Percentiles rank a stretch among this genome's conserved stretches.
These are phyloP conservation scores for Aplodontia rufa DNA, from an alignment of 2,113 vertebrate genomes.

Conservation along the genomic window DNA sequence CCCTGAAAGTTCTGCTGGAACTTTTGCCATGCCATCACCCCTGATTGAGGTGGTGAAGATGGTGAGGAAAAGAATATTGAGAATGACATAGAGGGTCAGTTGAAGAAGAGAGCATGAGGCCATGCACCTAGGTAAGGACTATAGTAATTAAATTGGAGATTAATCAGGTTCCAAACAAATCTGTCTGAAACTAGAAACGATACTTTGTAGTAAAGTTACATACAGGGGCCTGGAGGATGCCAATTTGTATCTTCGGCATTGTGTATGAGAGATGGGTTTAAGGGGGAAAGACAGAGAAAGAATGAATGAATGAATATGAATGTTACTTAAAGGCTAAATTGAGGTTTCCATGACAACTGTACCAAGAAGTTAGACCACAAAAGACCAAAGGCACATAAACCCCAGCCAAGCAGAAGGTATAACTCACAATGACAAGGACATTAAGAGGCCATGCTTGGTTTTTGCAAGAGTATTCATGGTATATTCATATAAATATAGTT, in stretches of 20 bases:
- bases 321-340: neutral
- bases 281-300: neutral
- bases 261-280: too few relatives aligned
- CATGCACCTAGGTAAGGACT: neutral
- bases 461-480: conserved; percentile 1
- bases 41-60: neutral
- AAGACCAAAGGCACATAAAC: neutral
- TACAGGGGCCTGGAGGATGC: neutral
- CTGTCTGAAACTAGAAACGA: conserved; percentile 3
- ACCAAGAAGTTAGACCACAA: conserved; percentile 26
- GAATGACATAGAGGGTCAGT: neutral
- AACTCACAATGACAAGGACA: neutral
- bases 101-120: neutral
- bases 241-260: neutral
- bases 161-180: neutral
- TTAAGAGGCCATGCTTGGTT: neutral
- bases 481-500: neutral
- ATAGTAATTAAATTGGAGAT: neutral
- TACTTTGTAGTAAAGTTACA: neutral
- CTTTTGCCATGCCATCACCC: neutral
- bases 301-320: neutral
- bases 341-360: conserved; percentile 1
- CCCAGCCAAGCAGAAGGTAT: neutral
- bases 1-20: neutral
- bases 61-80: neutral